Evolutionary conservation across 2,797 vertebrate genomes (phyloP), one percentile per base, ranked within the genome.

Genomic region (Prionace glauca): DNA sequence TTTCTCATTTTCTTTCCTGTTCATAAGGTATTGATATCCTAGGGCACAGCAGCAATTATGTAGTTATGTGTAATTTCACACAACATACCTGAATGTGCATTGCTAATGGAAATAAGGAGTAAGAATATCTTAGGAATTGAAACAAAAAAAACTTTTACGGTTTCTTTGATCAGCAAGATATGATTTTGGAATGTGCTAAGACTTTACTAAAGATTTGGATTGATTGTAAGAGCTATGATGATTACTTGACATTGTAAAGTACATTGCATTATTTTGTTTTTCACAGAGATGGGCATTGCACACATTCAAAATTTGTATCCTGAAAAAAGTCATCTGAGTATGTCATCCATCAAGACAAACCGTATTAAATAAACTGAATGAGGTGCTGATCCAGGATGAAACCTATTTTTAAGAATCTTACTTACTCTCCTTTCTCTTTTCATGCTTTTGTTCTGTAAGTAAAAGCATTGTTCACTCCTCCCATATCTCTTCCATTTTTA

Each of bases 381-480:
- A 69, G 14, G 56, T 90, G 60, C 56, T 62, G 62, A 69, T 41
- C n/a, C 65, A 92, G n/a, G 22, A 67, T 36, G n/a, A 92, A 69
- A 56, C 11, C 87, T 62, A 90, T 62, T 32, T 62, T 26, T 14
- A 62, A 1, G 60, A 16, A 65, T 69, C 62, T 92, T 92, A 92
- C 67, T 69, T 92, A 69, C 90, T 69, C 18, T 24, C 8, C n/a
- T 69, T 92, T 67, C 11, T n/a, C 20, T 32, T 65, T 20, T 67
- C 62, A 92, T 36, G 18, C 14, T 67, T 92, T 67, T 92, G n/a
- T 4, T 92, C 90, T 67, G 90, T 20, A 69, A 24, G 36, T 92
- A 96, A 87, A 95, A 96, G 69, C 96, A 92, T 95, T 96, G 95
- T 56, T 56, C 86, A 88, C 86, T 60, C 45, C 84, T 56, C 45